Percentiles rank a stretch among this genome's conserved stretches.
Conservation (phyloP, 1,140 invertebrate species). For the Nomia melanderi region DNA sequence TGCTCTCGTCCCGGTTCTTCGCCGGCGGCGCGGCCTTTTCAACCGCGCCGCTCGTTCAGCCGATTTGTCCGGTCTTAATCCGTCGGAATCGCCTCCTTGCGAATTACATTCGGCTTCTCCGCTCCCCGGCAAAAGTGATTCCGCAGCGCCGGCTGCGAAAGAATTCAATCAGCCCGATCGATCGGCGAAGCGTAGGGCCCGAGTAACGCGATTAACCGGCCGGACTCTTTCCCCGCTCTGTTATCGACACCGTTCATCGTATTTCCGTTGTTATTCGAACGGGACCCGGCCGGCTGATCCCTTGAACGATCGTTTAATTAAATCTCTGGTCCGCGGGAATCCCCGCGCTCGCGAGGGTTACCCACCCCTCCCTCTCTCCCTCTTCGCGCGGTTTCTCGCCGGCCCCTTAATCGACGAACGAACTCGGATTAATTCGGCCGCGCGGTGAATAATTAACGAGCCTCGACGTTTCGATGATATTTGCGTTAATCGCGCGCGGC, state of each 20-base stretch:
- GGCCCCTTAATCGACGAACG: neutral
- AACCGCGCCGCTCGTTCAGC: neutral
- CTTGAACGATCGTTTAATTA: conserved; percentile 6
- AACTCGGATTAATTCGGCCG: neutral
- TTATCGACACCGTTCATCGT: conserved; percentile 4
- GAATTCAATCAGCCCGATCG: neutral
- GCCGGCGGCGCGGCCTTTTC: too few species aligned
- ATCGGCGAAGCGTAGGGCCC: neutral
- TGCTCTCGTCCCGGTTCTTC: too few species aligned
- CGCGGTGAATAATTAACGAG: conserved; percentile 1
- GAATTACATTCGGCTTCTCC: neutral
- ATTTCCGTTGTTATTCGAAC: conserved; percentile 4
- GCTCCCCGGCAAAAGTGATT: neutral
- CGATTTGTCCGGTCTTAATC: neutral
- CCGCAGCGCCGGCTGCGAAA: neutral
- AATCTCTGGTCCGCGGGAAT: neutral
- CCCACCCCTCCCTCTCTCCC: too few species aligned
- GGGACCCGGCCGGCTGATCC: conserved; percentile 4
- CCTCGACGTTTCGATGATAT: conserved; percentile 2
- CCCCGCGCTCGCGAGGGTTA: neutral
- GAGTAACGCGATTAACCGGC: neutral
- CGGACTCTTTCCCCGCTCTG: neutral
- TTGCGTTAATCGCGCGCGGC: conserved; percentile 3
- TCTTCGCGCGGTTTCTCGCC: too few species aligned
- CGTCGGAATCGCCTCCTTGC: neutral